These are phyloP conservation scores for Ramazzottius varieornatus DNA, from an alignment of 2,888 invertebrate species.

Conservation along the genomic window DNA sequence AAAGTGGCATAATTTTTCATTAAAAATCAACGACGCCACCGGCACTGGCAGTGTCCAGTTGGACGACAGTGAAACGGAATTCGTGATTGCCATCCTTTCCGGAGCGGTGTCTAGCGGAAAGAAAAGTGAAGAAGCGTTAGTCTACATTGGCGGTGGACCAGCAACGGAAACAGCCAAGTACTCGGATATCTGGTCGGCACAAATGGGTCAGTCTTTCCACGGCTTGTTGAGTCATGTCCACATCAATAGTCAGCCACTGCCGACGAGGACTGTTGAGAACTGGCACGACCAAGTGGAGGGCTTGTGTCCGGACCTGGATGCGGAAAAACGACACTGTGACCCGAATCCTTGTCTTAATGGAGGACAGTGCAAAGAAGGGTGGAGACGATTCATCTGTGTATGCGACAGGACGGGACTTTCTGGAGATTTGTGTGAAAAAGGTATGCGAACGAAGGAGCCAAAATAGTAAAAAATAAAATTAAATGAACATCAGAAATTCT, in stretches of 20 bases:
- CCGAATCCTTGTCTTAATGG: slow-evolving; percentile 68
- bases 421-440: slow-evolving; percentile 67
- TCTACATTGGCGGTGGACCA: neutral
- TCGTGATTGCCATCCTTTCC: neutral
- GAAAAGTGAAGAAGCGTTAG: neutral
- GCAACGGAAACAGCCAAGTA: neutral
- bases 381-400: slow-evolving; percentile 80
- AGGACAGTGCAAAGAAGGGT: slow-evolving; percentile 65
- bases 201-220: neutral
- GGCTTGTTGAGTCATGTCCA: neutral
- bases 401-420: slow-evolving; percentile 62
- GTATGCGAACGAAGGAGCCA: slow-evolving; percentile 28
- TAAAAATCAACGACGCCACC: neutral
- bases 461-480: no score
- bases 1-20: neutral
- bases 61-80: neutral
- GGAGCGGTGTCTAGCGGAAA: neutral
- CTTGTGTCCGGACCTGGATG: slow-evolving; percentile 60
- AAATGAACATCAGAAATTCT: no score
- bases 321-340: slow-evolving; percentile 25
- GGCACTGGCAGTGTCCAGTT: neutral
- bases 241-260: neutral
- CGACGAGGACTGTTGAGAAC: neutral
- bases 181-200: neutral
- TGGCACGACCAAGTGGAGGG: neutral